phyloP scores from a whole-genome alignment of 2,888 invertebrate species.

The Caenorhabditis sulstoni region DNA sequence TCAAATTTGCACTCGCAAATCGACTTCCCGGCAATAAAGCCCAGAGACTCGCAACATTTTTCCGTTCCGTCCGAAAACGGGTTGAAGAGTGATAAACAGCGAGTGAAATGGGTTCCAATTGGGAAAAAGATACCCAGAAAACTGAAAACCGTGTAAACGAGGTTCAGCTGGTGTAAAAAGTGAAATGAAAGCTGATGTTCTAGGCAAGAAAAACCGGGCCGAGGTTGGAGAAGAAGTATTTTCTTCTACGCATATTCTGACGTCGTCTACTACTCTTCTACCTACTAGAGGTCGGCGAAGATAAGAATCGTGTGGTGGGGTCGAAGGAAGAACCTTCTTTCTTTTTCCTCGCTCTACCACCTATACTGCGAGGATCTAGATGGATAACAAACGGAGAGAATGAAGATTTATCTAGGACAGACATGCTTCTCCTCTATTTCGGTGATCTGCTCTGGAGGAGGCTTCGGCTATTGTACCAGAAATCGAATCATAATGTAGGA shows the following conservation, averaged over 20 bases:
- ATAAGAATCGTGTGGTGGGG: conserved; percentile 42
- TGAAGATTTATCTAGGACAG: conserved; percentile 11
- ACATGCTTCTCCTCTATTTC: conserved; percentile 11
- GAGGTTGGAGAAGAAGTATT: conserved; percentile 11
- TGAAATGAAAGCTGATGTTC: conserved; percentile 19
- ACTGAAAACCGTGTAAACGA: neutral
- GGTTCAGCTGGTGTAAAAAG: conserved; percentile 17
- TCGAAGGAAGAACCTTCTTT: conserved; percentile 9
- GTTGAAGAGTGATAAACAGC: no score
- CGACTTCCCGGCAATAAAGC: neutral
- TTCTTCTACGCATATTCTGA: conserved; percentile 32
- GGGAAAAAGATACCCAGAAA: neutral
- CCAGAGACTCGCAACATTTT: conserved; percentile 39
- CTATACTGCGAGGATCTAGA: conserved; percentile 11
- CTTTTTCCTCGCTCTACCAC: conserved; percentile 4
- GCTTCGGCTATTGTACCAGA: conserved; percentile 15
- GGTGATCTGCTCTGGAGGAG: conserved; percentile 4
- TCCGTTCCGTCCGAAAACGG: neutral
- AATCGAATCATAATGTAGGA: conserved; percentile 48
- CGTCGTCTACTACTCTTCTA: conserved; percentile 23
- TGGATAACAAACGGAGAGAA: neutral
- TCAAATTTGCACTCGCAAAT: conserved; percentile 28
- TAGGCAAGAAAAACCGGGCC: conserved; percentile 32
- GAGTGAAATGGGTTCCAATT: no score
- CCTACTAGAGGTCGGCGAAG: conserved; percentile 30